Conservation (phyloP, 2,797 vertebrate genomes). For the Galaxias olidus region DNA sequence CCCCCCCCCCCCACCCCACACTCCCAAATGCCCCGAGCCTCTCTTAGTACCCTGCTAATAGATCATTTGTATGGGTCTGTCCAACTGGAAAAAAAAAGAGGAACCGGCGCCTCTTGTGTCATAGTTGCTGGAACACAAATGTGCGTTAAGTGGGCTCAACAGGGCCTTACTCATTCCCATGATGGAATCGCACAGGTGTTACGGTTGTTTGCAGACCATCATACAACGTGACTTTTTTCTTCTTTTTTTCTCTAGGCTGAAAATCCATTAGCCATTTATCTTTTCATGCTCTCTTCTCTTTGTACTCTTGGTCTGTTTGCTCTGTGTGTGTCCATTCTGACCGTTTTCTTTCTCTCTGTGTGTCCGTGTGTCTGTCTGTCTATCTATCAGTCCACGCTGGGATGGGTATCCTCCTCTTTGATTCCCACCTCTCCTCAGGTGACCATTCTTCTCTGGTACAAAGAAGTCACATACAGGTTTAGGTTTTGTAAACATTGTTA, state of each 20-base stretch:
- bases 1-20: conserved; percentile 9
- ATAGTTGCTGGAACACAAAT: conserved; percentile 40
- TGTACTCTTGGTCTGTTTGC: conserved; percentile 20
- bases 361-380: conserved; percentile 41
- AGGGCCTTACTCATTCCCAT: conserved; percentile 17
- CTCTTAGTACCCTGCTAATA: background rate
- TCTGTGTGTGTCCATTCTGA: conserved; percentile 41
- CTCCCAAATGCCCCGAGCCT: conserved; percentile 38
- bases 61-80: conserved; percentile 61
- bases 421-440: conserved; percentile 80
- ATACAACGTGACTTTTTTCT: conserved; percentile 20
- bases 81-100: conserved; percentile 36
- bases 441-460: conserved; percentile 79
- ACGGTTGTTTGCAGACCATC: conserved; percentile 16
- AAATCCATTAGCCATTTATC: background rate
- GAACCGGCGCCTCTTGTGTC: conserved; percentile 22
- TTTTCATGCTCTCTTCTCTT: conserved; percentile 22
- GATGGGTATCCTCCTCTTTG: conserved; percentile 57
- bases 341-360: conserved; percentile 47
- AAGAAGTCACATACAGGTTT: conserved; percentile 4
- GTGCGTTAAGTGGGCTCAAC: conserved; percentile 25
- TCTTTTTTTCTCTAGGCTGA: conserved; percentile 3
- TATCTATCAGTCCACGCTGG: conserved; percentile 82
- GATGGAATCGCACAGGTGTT: conserved; percentile 22
- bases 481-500: background rate